These are phyloP conservation scores for Gopherus evgoodei DNA, from an alignment of 2,113 vertebrate species.

Conservation along the genomic window DNA sequence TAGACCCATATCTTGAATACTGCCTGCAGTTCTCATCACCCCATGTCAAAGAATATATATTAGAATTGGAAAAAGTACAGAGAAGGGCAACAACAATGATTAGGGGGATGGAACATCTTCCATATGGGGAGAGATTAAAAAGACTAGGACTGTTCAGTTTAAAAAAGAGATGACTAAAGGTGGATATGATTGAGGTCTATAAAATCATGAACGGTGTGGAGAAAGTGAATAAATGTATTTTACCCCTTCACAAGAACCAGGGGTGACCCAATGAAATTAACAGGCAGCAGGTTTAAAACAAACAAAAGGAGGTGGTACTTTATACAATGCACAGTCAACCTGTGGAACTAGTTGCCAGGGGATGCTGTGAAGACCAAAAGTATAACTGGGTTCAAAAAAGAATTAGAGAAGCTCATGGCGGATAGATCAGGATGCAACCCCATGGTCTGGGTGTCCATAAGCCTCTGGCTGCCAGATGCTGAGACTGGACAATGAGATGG, in stretches of 20 bases:
- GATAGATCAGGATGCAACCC: background rate
- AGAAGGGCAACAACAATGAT: background rate
- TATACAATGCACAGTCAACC: background rate
- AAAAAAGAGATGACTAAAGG: background rate
- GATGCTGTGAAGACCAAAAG: background rate
- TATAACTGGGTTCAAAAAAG: background rate
- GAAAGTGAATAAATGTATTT: background rate
- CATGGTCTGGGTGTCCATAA: background rate
- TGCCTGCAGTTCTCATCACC: background rate
- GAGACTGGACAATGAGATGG: background rate
- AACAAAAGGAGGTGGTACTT: background rate
- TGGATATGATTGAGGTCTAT: background rate
- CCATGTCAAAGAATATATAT: background rate
- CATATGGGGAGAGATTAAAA: background rate
- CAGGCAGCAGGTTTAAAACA: background rate
- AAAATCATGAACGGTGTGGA: background rate
- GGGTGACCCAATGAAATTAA: background rate
- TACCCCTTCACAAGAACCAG: background rate
- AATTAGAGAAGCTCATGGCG: background rate
- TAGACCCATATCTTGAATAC: background rate
- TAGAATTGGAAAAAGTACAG: background rate
- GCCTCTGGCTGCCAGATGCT: background rate
- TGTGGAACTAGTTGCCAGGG: background rate
- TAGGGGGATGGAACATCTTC: background rate
- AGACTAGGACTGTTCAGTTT: background rate